phyloP scores from a whole-genome alignment of 2,113 vertebrate species.

The Lutjanus erythropterus region DNA sequence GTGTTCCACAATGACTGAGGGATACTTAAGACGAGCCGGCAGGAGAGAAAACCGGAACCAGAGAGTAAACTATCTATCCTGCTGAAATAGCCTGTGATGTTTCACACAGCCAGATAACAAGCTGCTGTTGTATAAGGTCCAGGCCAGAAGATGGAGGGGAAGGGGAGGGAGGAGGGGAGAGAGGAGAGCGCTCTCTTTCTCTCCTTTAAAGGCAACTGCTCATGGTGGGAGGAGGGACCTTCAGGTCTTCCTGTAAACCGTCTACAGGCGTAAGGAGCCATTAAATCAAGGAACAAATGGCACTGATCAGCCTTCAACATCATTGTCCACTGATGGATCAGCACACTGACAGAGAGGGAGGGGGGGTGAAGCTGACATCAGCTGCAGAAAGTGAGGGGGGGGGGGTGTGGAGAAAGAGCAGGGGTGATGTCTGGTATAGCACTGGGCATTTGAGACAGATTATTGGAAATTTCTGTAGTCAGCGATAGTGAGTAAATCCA shows the following conservation, averaged over 20 bases:
- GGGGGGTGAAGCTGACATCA: slow-evolving; percentile 50
- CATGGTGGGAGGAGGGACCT: slow-evolving; percentile 53
- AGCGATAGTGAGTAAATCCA: slow-evolving; percentile 75
- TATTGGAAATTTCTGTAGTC: slow-evolving; percentile 73
- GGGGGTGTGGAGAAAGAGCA: slow-evolving; percentile 18
- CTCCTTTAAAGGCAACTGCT: slow-evolving; percentile 79
- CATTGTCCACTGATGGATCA: slow-evolving; percentile 67
- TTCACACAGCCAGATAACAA: slow-evolving; percentile 71
- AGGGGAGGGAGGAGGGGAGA: not conserved
- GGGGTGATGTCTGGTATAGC: slow-evolving; percentile 53
- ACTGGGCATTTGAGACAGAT: slow-evolving; percentile 73
- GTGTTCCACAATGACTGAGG: slow-evolving; percentile 9
- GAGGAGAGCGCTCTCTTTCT: slow-evolving; percentile 12
- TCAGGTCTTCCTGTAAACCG: slow-evolving; percentile 76
- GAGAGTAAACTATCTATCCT: slow-evolving; percentile 42
- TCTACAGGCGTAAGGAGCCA: slow-evolving; percentile 59
- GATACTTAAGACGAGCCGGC: slow-evolving; percentile 32
- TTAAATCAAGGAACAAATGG: slow-evolving; percentile 82
- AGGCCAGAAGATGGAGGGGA: slow-evolving; percentile 49
- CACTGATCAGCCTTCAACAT: slow-evolving; percentile 64
- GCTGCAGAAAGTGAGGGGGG: slow-evolving; percentile 30
- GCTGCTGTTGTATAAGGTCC: slow-evolving; percentile 64
- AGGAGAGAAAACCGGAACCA: slow-evolving; percentile 34
- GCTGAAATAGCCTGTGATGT: slow-evolving; percentile 66
- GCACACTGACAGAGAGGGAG: not conserved